phyloP scores from a whole-genome alignment of 2,797 vertebrate genomes.

The Anniella stebbinsi region DNA sequence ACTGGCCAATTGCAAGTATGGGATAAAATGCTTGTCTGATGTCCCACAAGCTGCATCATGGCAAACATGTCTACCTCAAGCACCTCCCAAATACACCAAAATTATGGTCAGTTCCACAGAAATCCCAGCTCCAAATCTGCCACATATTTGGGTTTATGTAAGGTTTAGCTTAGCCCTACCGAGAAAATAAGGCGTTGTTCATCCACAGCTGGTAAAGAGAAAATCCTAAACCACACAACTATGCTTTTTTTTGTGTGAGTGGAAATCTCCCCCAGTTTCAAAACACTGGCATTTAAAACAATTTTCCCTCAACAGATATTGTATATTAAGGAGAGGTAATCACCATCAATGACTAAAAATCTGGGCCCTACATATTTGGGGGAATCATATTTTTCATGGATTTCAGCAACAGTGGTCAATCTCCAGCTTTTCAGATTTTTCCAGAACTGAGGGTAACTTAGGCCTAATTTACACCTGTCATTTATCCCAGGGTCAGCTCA shows the following conservation, averaged over 20 bases:
- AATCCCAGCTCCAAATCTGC: neutral
- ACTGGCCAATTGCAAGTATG: too few relatives aligned
- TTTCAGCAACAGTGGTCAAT: neutral
- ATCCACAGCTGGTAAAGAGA: neutral
- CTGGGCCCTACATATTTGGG: neutral
- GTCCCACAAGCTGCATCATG: neutral
- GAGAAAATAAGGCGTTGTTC: neutral
- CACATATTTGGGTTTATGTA: neutral
- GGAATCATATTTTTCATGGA: neutral
- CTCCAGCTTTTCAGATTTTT: neutral
- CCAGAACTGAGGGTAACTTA: neutral
- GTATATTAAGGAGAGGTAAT: too few relatives aligned
- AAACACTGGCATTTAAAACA: neutral
- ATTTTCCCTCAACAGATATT: neutral
- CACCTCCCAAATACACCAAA: neutral
- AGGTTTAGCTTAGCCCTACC: neutral
- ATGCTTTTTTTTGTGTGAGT: neutral
- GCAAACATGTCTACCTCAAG: neutral
- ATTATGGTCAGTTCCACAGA: neutral
- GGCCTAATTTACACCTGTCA: too few relatives aligned
- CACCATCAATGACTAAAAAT: neutral
- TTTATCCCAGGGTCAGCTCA: too few relatives aligned
- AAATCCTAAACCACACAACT: neutral
- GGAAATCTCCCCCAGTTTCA: neutral
- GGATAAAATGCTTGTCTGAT: too few relatives aligned